Base-by-base conservation (phyloP, 2,797 vertebrate species). In the Crocodylus rhombifer region DNA sequence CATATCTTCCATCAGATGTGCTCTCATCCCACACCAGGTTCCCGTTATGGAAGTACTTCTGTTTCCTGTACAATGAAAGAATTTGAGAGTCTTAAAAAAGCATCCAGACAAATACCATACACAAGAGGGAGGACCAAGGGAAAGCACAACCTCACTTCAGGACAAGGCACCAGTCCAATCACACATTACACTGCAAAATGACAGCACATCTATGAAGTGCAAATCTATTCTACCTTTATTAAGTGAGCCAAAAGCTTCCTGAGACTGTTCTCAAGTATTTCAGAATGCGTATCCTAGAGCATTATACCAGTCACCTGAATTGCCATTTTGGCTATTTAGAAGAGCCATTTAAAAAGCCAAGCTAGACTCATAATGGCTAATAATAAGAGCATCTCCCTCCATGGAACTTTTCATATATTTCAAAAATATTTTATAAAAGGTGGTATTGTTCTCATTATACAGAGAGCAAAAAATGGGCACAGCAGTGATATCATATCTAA, bases 41-140 rank as follows among this genome's bases (percentile, higher is more conserved):
- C 55, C 98, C 98, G 1, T 98, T 98, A 94, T 98, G 98, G 96
- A 98, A 98, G 57, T 98, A 98, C 26, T 98, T 98, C n/a, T 98
- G 98, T 91, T 98, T 98, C 95, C 98, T 98, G 90, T 33, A 80
- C 82, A 20, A 36, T 58, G 12, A 60, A 62, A 82, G 51, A n/a
- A 7, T 2, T 84, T 23, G 26, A 73, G 69, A 71, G 33, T 71
- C 14, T 21, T 3, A 26, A 73, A 30, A 36, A 77, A 30, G 51
- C 55, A 1, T 26, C 7, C 0, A 0, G 11, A 36, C 61, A 64
- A 3, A 17, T 51, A 7, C 23, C 15, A 1, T 9, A 71, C 9
- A 7, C 28, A 57, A 55, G 42, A 74, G 18, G 7, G 21, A 18
- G 2, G 10, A 3, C 73, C 18, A 25, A 42, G 69, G 65, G 57